These are phyloP conservation scores for Ellobius talpinus DNA, from an alignment of 2,113 vertebrate genomes.

Conservation along the genomic window DNA sequence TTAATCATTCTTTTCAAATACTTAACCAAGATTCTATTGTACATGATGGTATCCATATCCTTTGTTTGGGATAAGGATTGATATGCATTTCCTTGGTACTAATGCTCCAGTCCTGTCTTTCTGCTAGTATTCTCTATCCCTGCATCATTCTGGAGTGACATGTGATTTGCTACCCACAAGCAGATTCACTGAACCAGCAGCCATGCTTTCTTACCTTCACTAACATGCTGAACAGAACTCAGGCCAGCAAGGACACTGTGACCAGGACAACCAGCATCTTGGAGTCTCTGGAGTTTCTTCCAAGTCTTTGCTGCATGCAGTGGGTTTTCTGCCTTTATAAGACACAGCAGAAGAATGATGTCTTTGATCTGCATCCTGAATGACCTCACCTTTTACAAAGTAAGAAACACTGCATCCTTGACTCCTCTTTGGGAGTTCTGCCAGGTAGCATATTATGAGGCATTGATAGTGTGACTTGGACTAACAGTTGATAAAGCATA, in stretches of 20 bases:
- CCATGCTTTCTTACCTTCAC: background rate
- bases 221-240: background rate
- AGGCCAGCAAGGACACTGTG: background rate
- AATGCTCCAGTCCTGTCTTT: background rate
- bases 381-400: background rate
- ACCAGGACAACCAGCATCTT: background rate
- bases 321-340: background rate
- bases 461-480: background rate
- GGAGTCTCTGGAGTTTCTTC: background rate
- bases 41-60: too few species aligned
- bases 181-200: fast-evolving
- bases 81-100: background rate
- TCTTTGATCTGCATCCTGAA: background rate
- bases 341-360: background rate
- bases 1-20: background rate
- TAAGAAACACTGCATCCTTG: background rate
- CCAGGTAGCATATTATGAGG: background rate
- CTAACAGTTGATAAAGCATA: background rate
- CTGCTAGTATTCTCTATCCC: too few species aligned
- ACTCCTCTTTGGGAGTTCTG: background rate
- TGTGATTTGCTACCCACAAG: too few species aligned
- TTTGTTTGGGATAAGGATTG: background rate
- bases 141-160: background rate
- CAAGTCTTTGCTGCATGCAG: too few species aligned
- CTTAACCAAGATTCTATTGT: background rate